A percentile compares a stretch with the other conserved stretches of the same genome.
Evolutionary conservation across 2,113 vertebrate genomes (phyloP).

Genomic region (Mesoclemmys tuberculata): DNA sequence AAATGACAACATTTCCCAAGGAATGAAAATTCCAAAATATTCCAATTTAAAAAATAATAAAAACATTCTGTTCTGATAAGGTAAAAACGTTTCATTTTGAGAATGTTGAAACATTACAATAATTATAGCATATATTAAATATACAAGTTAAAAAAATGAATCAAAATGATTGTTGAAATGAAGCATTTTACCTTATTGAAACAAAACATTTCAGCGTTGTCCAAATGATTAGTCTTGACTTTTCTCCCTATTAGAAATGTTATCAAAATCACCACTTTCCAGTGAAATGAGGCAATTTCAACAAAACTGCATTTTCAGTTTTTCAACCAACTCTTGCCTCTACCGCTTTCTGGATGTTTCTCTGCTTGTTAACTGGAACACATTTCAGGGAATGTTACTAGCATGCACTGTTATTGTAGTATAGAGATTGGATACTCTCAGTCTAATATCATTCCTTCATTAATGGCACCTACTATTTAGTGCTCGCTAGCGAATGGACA

Average conservation of each 20-base stretch:
- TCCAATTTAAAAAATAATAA: neutral
- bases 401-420: too few species aligned
- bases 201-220: neutral
- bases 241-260: neutral
- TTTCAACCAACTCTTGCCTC: too few species aligned
- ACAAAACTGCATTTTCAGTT: too few species aligned
- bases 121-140: neutral
- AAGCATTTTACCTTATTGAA: neutral
- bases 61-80: neutral
- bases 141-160: neutral
- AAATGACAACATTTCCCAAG: neutral
- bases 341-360: too few species aligned
- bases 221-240: neutral
- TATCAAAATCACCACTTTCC: neutral
- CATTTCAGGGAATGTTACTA: too few species aligned
- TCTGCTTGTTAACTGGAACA: too few species aligned
- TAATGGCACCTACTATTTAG: too few species aligned
- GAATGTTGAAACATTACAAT: neutral
- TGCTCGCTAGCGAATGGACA: too few species aligned
- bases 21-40: neutral
- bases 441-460: too few species aligned
- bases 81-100: neutral
- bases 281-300: neutral
- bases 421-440: too few species aligned
- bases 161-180: neutral